Evolutionary conservation across 2,888 invertebrate species (phyloP).

Genomic region (Auanema freiburgensis): DNA sequence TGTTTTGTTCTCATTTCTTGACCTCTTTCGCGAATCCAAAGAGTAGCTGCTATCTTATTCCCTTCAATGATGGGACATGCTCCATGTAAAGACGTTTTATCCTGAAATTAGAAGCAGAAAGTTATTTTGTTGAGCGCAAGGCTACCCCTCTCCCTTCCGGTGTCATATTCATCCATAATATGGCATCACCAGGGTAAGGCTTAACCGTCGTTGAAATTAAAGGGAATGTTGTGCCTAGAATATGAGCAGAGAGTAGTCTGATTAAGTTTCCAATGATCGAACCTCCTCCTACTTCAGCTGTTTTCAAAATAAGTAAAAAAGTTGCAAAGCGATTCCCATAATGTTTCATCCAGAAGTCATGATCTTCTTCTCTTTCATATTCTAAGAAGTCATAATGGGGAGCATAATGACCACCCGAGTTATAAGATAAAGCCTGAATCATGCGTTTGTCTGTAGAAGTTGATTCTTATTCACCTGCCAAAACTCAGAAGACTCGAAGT

Average conservation of each 20-base stretch:
- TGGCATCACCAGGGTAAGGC: conserved; percentile 49
- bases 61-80: conserved; percentile 53
- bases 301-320: conserved; percentile 37
- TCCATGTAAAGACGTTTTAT: conserved; percentile 41
- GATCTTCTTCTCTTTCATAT: conserved; percentile 12
- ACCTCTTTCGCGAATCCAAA: conserved; percentile 23
- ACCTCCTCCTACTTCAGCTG: conserved; percentile 36
- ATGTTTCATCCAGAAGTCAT: conserved; percentile 34
- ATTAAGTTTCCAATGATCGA: too few relatives aligned
- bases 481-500: conserved; percentile 22
- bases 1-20: conserved; percentile 11
- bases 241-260: neutral
- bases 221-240: conserved; percentile 52
- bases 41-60: conserved; percentile 36
- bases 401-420: conserved; percentile 49
- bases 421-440: conserved; percentile 41
- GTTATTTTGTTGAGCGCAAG: neutral
- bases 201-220: conserved; percentile 25
- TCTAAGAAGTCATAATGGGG: conserved; percentile 43
- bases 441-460: conserved; percentile 2
- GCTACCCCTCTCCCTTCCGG: conserved; percentile 20
- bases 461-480: conserved; percentile 21
- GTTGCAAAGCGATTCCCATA: conserved; percentile 50
- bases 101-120: conserved; percentile 7
- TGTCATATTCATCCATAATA: conserved; percentile 55